phyloP scores from a whole-genome alignment of 1,140 invertebrate species.

The Scylla paramamosain region DNA sequence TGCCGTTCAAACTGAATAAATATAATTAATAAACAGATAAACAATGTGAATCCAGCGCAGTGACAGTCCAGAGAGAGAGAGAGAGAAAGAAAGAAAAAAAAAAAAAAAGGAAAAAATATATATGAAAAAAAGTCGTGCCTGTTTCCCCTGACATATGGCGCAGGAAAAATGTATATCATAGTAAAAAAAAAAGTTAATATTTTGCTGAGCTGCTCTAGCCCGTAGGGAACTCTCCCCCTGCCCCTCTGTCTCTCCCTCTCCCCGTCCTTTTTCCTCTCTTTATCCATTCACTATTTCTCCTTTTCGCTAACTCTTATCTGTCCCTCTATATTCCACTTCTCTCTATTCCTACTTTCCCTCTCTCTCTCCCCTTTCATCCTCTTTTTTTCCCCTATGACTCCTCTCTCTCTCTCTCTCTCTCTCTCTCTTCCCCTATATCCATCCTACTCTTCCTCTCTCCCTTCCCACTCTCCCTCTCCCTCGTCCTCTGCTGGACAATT shows the following conservation, averaged over 20 bases:
- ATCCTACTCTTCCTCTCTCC: not conserved
- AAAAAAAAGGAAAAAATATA: not conserved
- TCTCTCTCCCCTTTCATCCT: not conserved
- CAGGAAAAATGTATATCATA: not conserved
- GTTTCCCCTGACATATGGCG: not conserved
- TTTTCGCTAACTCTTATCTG: not conserved
- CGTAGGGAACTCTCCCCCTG: not conserved
- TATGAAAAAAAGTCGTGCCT: not conserved
- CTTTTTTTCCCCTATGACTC: not conserved
- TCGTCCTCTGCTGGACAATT: no score
- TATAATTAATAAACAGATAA: not conserved
- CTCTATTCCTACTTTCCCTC: not conserved
- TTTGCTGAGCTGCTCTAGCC: not conserved
- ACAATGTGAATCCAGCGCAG: not conserved
- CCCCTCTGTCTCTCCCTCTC: not conserved
- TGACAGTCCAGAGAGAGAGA: not conserved
- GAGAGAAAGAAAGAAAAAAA: not conserved
- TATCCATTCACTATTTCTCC: not conserved
- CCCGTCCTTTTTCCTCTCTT: not conserved
- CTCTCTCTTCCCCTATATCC: not conserved
- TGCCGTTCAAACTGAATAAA: not conserved
- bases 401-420: not conserved
- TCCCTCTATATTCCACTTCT: not conserved
- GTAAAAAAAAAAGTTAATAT: slow-evolving; percentile 24
- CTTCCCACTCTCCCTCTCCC: not conserved